Evolutionary conservation across 2,113 vertebrate genomes (phyloP).

Genomic region (Dicerorhinus sumatrensis): DNA sequence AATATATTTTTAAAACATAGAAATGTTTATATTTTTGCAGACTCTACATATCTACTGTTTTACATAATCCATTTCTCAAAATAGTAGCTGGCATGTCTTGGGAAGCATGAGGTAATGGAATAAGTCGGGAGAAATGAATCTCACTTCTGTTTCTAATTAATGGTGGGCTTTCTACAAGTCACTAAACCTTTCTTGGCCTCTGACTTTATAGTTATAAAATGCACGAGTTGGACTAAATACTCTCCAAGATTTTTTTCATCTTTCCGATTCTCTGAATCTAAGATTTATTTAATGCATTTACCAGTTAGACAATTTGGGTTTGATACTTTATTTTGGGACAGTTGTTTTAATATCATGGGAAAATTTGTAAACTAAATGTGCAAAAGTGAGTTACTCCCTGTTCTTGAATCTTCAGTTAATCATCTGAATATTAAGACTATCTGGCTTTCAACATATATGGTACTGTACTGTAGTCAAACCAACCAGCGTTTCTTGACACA

Average conservation of each 20-base stretch:
- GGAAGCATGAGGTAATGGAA: not conserved
- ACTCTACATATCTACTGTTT: not conserved
- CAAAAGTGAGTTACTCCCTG: not conserved
- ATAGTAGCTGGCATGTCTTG: not conserved
- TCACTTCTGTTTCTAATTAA: conserved; percentile 41
- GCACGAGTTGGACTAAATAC: not conserved
- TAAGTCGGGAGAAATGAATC: not conserved
- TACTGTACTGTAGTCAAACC: not conserved
- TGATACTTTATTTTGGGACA: not conserved
- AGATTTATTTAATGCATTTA: not conserved
- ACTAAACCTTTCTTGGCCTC: not conserved
- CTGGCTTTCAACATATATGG: not conserved
- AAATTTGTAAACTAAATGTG: not conserved
- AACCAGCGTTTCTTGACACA: not conserved
- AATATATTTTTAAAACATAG: conserved; percentile 3
- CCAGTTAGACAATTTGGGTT: not conserved
- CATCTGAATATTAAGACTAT: not conserved
- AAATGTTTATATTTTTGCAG: conserved; percentile 39
- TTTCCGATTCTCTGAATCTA: conserved; percentile 20
- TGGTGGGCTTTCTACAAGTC: not conserved
- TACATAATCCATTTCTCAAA: conserved; percentile 12
- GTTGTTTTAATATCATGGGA: not conserved
- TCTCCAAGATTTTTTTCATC: not conserved
- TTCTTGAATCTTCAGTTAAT: not conserved
- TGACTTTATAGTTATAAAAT: not conserved